Evolutionary conservation across 2,797 vertebrate genomes (phyloP).

Genomic region (Semotilus atromaculatus): DNA sequence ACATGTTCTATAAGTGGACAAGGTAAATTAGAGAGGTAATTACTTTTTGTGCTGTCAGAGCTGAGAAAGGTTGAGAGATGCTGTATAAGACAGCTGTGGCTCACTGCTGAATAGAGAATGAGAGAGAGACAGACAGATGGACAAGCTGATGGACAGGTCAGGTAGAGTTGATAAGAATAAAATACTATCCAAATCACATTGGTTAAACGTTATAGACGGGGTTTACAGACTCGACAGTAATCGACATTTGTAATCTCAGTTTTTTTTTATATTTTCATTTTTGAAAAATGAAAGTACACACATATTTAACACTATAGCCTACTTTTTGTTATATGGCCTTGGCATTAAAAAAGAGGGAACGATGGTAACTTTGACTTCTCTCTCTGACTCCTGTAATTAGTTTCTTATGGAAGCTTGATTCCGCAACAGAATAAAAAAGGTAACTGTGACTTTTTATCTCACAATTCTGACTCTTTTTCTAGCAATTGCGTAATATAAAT

Average conservation of each 20-base stretch:
- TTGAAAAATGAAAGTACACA: background rate
- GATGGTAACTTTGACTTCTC: background rate
- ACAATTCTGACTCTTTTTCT: too few species aligned
- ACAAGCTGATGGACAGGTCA: slow-evolving; percentile 10
- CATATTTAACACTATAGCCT: background rate
- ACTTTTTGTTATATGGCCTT: too few species aligned
- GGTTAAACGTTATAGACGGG: too few species aligned
- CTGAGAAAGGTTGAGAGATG: slow-evolving; percentile 55
- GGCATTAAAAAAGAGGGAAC: background rate
- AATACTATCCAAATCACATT: background rate
- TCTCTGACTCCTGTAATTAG: background rate
- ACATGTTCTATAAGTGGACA: slow-evolving; percentile 72
- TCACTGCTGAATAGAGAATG: slow-evolving; percentile 57
- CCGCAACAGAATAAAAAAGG: too few species aligned
- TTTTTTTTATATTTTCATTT: background rate
- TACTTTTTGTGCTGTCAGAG: slow-evolving; percentile 73
- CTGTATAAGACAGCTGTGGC: slow-evolving; percentile 48
- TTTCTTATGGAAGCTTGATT: background rate
- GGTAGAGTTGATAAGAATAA: slow-evolving; percentile 25
- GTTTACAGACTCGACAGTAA: too few species aligned
- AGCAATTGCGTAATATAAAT: too few species aligned
- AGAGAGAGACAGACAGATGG: slow-evolving; percentile 30
- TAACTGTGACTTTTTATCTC: too few species aligned
- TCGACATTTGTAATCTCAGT: background rate
- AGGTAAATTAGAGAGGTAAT: slow-evolving; percentile 83